These are phyloP conservation scores for Xylocopa sonorina DNA, from an alignment of 1,140 invertebrate genomes.

Conservation along the genomic window DNA sequence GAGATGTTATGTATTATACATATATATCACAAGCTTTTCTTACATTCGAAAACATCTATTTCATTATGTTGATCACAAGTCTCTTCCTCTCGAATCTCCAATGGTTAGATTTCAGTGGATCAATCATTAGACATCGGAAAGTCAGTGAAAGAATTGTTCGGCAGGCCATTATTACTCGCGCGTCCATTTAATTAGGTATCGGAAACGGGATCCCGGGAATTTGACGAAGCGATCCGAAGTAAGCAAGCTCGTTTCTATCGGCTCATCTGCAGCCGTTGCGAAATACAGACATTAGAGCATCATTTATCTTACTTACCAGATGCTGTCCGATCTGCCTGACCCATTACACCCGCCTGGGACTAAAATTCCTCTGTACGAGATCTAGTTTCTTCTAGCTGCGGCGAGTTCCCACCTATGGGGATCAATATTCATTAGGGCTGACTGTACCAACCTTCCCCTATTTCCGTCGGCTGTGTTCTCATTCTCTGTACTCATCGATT, in stretches of 20 bases:
- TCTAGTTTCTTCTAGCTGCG: constrained; percentile 38
- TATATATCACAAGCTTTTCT: too few relatives aligned
- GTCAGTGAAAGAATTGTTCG: too few relatives aligned
- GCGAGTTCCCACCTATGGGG: constrained; percentile 28
- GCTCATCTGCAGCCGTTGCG: constrained; percentile 51
- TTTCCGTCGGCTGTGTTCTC: constrained; percentile 20
- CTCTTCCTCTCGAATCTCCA: too few relatives aligned
- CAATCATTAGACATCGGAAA: too few relatives aligned
- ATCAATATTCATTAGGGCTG: constrained; percentile 69
- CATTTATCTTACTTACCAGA: constrained; percentile 69
- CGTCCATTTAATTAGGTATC: too few relatives aligned
- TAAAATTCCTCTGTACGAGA: constrained; percentile 55
- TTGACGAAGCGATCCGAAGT: constrained; percentile 22
- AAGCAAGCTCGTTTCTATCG: constrained; percentile 43
- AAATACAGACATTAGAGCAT: constrained; percentile 62
- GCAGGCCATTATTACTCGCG: too few relatives aligned
- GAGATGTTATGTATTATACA: too few relatives aligned
- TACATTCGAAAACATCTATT: too few relatives aligned
- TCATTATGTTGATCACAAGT: too few relatives aligned
- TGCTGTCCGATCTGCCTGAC: constrained; percentile 59
- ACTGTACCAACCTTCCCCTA: background rate
- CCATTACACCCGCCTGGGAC: constrained; percentile 61
- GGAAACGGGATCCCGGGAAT: background rate
- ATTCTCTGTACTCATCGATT: constrained; percentile 28
- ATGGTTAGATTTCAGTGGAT: background rate